A percentile compares a stretch with the other conserved stretches of the same genome.
Evolutionary conservation across 2,113 vertebrate genomes (phyloP).

Genomic region (Lepus timidus): DNA sequence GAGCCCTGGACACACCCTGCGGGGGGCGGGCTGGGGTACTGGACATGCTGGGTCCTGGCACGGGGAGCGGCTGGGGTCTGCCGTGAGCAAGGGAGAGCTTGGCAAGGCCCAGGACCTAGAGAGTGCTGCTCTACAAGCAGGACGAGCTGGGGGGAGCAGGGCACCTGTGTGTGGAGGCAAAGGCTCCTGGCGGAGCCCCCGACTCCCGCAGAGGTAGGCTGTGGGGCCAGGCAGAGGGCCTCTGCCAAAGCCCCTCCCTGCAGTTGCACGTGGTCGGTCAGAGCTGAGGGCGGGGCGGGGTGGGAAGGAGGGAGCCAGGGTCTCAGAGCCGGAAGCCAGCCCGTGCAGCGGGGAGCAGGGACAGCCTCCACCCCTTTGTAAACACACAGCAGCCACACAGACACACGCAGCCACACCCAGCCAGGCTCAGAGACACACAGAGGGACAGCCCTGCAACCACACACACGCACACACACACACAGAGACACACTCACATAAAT

Average conservation of each 20-base stretch:
- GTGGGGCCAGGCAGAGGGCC: neutral
- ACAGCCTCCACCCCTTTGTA: slow-evolving; percentile 11
- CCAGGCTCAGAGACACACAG: neutral
- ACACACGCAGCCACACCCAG: neutral
- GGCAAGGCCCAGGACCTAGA: slow-evolving; percentile 5
- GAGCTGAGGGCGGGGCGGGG: neutral
- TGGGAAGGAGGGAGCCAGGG: neutral
- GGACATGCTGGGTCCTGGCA: neutral
- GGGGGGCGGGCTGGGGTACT: neutral
- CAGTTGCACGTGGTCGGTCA: neutral
- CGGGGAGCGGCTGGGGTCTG: neutral
- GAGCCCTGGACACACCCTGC: neutral
- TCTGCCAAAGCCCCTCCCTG: neutral
- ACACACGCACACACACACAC: neutral
- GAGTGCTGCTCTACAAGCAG: slow-evolving; percentile 9
- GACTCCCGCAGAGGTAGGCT: slow-evolving; percentile 20
- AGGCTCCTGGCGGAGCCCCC: neutral
- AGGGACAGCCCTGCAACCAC: neutral
- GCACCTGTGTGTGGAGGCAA: neutral
- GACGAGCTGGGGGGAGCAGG: neutral
- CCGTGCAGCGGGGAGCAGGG: neutral
- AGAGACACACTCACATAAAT: neutral
- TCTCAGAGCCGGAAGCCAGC: slow-evolving; percentile 28
- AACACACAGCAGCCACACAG: slow-evolving; percentile 37
- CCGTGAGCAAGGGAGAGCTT: neutral